Base-by-base conservation (phyloP, 2,888 invertebrate species). In the Parnassius smintheus region DNA sequence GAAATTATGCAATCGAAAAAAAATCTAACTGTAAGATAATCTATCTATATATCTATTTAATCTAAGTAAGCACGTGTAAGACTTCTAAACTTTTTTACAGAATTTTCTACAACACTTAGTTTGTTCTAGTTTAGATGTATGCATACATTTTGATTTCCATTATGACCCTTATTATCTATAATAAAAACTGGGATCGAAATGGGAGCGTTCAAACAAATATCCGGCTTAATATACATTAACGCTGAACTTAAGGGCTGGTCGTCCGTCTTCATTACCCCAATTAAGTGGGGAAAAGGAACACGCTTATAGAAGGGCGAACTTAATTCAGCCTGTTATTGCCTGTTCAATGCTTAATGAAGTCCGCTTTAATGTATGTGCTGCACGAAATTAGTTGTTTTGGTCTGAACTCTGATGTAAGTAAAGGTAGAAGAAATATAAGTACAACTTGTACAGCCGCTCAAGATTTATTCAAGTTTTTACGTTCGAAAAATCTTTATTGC, bases 341-440 rank as follows among this genome's bases (percentile, higher is more conserved):
- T 74, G 76, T 75, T 82, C 82, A 80, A 83, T 82, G 76, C 76
- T 77, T 81, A 84, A 85, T 85, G 80, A 83, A 84, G 75, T 74
- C 73, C 68, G 76, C 77, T 77, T 78, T 81, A 80, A 83, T 82
- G 70, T 79, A 81, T 81, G 77, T 77, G 71, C 71, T 67, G 70
- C 68, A 67, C 68, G 69, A 69, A 70, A 75, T 69, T 72, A 72
- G 70, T 71, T 67, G 59, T 60, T 65, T 67, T 64, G 48, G 52
- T 56, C 44, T 41, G 49, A 11, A 12, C 11, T 13, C 13, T 13
- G 13, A 8, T 49, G 48, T 12, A 54, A 54, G 9, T 48, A 60
- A 35, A 44, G 9, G 44, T n/a, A 44, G 11, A 44, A 42, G 7
- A 35, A 35, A 35, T 7, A 7, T 35, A 35, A 9, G 18, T 44